phyloP scores from a whole-genome alignment of 1,140 invertebrate genomes.

The Drosophila melanogaster region DNA sequence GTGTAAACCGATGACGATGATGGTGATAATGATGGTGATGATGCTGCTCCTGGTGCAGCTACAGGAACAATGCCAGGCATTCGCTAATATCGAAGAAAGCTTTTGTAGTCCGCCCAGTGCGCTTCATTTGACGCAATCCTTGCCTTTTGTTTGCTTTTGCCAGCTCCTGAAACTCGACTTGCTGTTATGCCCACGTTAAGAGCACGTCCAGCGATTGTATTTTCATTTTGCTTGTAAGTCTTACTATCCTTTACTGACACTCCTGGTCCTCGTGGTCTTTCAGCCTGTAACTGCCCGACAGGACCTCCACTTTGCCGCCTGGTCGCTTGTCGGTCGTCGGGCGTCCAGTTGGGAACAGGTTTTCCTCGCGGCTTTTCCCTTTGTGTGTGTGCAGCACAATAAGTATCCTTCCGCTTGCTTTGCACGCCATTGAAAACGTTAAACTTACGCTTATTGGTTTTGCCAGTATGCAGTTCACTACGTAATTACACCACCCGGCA shows the following conservation, averaged over 20 bases:
- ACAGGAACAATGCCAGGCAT: slow-evolving; percentile 26
- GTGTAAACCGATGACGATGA: slow-evolving; percentile 29
- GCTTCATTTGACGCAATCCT: slow-evolving; percentile 73
- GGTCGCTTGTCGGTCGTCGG: background rate
- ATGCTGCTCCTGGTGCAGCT: slow-evolving; percentile 1
- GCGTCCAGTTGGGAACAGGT: slow-evolving; percentile 13
- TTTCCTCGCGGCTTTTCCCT: slow-evolving; percentile 32
- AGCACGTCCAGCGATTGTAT: slow-evolving; percentile 53
- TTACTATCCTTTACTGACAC: slow-evolving; percentile 51
- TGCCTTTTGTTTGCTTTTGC: slow-evolving; percentile 57
- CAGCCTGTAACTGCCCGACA: slow-evolving; percentile 3
- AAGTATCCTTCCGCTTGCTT: slow-evolving; percentile 33
- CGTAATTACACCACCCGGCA: slow-evolving; percentile 52
- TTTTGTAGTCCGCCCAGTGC: slow-evolving; percentile 46
- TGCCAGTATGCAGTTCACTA: slow-evolving; percentile 44
- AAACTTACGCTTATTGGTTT: slow-evolving; percentile 62
- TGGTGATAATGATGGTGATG: slow-evolving; percentile 11
- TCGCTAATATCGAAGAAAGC: slow-evolving; percentile 50
- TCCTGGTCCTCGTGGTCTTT: background rate
- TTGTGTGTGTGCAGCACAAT: slow-evolving; percentile 35
- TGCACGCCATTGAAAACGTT: slow-evolving; percentile 54
- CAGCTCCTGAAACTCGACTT: background rate
- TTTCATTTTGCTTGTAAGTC: slow-evolving; percentile 62
- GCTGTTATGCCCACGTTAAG: slow-evolving; percentile 44
- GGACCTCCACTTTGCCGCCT: slow-evolving; percentile 12